phyloP scores from a whole-genome alignment of 1,140 invertebrate species.

The Cherax destructor region DNA sequence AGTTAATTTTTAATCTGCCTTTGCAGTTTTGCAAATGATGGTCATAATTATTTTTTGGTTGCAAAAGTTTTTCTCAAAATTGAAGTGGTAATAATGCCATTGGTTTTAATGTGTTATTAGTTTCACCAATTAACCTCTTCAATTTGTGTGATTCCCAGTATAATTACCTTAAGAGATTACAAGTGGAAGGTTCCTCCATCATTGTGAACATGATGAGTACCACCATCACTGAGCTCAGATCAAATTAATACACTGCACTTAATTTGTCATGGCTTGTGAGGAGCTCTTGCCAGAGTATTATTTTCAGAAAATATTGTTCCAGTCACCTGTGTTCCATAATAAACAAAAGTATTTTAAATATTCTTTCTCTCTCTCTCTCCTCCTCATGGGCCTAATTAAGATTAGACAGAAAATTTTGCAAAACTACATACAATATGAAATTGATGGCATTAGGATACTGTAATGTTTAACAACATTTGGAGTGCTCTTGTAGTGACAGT shows the following conservation, averaged over 20 bases:
- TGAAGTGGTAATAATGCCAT: no score
- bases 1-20: neutral
- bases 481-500: neutral
- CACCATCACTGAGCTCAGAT: slow-evolving; percentile 23
- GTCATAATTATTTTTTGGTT: no score
- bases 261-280: neutral
- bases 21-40: neutral
- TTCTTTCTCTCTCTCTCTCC: neutral
- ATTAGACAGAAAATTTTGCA: neutral
- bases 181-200: neutral
- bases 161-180: neutral
- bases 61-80: no score
- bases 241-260: neutral
- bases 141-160: neutral
- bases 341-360: slow-evolving; percentile 10
- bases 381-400: neutral
- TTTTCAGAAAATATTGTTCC: slow-evolving; percentile 23
- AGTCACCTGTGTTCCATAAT: neutral
- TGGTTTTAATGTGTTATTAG: neutral
- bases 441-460: neutral
- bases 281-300: neutral
- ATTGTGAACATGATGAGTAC: neutral
- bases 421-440: neutral
- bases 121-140: neutral
- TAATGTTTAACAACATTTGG: neutral